Evolutionary conservation across 1,140 invertebrate species (phyloP), one percentile per base, ranked within the genome.

Genomic region (Vollenhovia emeryi): DNA sequence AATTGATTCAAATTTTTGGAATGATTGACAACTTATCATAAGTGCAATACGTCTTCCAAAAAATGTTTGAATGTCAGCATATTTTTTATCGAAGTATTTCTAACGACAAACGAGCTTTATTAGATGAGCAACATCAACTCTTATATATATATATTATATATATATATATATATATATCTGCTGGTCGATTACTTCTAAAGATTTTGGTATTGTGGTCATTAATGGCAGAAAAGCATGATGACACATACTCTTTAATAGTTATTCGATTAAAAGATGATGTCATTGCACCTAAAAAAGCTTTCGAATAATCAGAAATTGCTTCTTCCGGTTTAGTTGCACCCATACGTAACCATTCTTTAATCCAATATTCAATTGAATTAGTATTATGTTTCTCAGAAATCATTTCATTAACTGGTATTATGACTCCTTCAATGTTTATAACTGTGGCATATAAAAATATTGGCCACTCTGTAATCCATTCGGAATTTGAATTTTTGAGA

Each of bases 251-350:
- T 24, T 66, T 43, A 66, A 66, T 43, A 66, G 9, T 66, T n/a
- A 66, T 40, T 66, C 33, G 30, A 11, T 73, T 73, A 55, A 73
- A 73, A 55, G 45, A n/a, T 18, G 50, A 73, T 48, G 24, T 50
- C 50, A 73, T 30, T 30, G 69, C 69, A 50, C 43, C 43, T 73
- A 73, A 55, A n/a, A 73, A 1, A 50, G 45, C 69, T 73, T 30
- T 73, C 7, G 45, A 73, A 73, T 73, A 73, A 55, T 73, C 69
- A 30, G 43, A 73, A 50, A 73, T 30, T 73, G 45, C 45, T 30
- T 73, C 50, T 73, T 73, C 50, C 30, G 43, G 69, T 55, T 73
- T 73, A 73, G 0, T 48, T 73, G 69, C 45, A 73, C 24, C 21
- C 30, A 30, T 30, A 50, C 69, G 43, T 50, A 73, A 30, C 69